Conservation (phyloP, 2,113 vertebrate genomes). For the Pica pica region DNA sequence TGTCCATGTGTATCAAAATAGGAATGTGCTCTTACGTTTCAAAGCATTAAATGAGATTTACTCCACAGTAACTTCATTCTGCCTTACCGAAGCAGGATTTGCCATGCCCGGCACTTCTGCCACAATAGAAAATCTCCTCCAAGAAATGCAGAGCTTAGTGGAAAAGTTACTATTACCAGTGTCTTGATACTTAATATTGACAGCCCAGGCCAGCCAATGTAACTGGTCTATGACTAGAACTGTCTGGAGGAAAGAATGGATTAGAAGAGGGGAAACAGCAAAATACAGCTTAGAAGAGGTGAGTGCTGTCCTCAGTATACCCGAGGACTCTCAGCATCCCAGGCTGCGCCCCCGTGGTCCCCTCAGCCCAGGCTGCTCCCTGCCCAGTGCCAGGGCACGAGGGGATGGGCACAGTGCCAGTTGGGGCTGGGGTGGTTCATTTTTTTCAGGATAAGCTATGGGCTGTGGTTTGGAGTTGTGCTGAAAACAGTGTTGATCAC, state of each 20-base stretch:
- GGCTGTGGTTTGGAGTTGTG: background rate
- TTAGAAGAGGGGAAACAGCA: background rate
- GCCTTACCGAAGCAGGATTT: slow-evolving; percentile 64
- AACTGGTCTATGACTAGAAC: background rate
- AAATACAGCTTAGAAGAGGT: background rate
- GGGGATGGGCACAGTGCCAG: fast-evolving
- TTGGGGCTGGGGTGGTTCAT: background rate
- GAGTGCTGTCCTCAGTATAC: background rate
- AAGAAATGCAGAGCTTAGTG: slow-evolving; percentile 59
- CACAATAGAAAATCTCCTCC: slow-evolving; percentile 59
- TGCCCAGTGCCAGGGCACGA: background rate
- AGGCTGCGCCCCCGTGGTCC: fast-evolving
- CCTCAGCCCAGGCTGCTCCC: background rate
- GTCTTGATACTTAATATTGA: background rate
- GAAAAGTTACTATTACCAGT: slow-evolving; percentile 16
- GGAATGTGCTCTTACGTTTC: slow-evolving; percentile 33
- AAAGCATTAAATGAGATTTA: slow-evolving; percentile 69
- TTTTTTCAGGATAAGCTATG: fast-evolving
- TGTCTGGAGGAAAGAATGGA: background rate
- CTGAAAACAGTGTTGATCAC: background rate
- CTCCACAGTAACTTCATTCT: slow-evolving; percentile 62
- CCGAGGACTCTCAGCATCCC: background rate
- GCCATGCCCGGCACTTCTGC: slow-evolving; percentile 29
- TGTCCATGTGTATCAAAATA: slow-evolving; percentile 42
- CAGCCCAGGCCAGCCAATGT: background rate